Percentiles rank a stretch among this genome's conserved stretches.
These are phyloP conservation scores for Acropora yongei DNA, from an alignment of 64 coral and sea anemone species.

Conservation along the genomic window DNA sequence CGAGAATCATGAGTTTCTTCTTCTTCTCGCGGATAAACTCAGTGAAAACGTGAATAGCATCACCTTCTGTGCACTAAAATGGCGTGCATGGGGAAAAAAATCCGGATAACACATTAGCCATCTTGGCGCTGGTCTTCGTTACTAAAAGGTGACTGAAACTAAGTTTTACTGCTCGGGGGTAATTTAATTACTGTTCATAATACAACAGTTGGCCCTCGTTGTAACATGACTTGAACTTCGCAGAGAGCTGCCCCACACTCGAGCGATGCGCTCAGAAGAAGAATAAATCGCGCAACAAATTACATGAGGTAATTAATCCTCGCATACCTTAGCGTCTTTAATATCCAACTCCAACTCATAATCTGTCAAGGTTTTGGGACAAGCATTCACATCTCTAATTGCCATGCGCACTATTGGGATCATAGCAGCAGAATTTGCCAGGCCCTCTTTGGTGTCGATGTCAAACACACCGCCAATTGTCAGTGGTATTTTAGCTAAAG, in stretches of 20 bases:
- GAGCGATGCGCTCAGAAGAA: too few species aligned
- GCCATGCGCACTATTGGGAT: constrained; percentile 79
- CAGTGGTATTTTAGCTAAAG: constrained; percentile 34
- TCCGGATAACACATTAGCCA: too few species aligned
- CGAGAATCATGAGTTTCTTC: constrained; percentile 80
- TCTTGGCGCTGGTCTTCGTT: too few species aligned
- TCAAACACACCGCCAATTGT: constrained; percentile 79
- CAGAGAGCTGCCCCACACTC: too few species aligned
- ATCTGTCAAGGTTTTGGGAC: constrained; percentile 59
- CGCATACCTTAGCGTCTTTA: constrained; percentile 73
- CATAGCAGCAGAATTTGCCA: constrained; percentile 72
- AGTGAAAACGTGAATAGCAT: constrained; percentile 62
- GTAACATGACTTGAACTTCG: too few species aligned
- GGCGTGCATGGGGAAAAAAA: too few species aligned
- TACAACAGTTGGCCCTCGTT: too few species aligned
- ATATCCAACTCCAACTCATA: constrained; percentile 77
- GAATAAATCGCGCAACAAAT: too few species aligned
- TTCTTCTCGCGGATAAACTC: constrained; percentile 72
- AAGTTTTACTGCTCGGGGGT: too few species aligned
- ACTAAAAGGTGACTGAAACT: too few species aligned
- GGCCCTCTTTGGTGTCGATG: constrained; percentile 41
- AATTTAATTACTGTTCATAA: too few species aligned
- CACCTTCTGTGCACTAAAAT: constrained; percentile 37
- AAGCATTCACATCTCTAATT: constrained; percentile 59
- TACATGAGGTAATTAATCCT: not conserved